Evolutionary conservation across 2,113 vertebrate genomes (phyloP).

Genomic region (Myxocyprinus asiaticus): DNA sequence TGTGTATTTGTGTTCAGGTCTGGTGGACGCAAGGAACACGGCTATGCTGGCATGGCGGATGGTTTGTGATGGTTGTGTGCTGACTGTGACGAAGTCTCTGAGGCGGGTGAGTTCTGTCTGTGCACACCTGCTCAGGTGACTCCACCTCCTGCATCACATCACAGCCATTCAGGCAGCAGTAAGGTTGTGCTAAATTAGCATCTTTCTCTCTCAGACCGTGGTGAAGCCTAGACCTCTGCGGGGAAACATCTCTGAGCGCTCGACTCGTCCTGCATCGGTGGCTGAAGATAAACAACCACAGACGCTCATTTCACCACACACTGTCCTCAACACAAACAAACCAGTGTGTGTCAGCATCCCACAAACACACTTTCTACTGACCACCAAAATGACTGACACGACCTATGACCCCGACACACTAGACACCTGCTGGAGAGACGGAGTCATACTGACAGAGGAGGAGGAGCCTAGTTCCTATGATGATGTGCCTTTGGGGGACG

Average conservation of each 20-base stretch:
- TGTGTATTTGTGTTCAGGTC: slow-evolving; percentile 67
- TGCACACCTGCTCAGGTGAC: slow-evolving; percentile 48
- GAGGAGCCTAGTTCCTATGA: slow-evolving; percentile 64
- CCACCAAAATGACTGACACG: slow-evolving; percentile 53
- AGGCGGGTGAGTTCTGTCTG: slow-evolving; percentile 83
- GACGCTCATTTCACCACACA: slow-evolving; percentile 56
- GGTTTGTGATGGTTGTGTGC: slow-evolving; percentile 88
- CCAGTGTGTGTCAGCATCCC: neutral
- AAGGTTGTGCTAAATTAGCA: neutral
- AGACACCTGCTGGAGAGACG: slow-evolving; percentile 74
- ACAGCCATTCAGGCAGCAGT: neutral
- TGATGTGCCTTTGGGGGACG: no score
- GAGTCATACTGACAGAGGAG: slow-evolving; percentile 70
- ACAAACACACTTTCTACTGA: neutral
- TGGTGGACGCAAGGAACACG: slow-evolving; percentile 93
- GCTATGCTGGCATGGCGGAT: slow-evolving; percentile 86
- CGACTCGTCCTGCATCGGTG: neutral
- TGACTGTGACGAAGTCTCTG: slow-evolving; percentile 85
- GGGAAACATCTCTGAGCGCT: slow-evolving; percentile 6
- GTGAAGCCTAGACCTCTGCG: slow-evolving; percentile 49
- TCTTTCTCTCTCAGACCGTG: slow-evolving; percentile 52
- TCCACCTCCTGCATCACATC: neutral
- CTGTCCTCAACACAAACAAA: slow-evolving; percentile 53
- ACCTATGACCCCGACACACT: slow-evolving; percentile 72
- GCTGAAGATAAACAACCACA: neutral